These are phyloP conservation scores for Epinephelus awoara DNA, from an alignment of 2,797 vertebrate species.

Conservation along the genomic window DNA sequence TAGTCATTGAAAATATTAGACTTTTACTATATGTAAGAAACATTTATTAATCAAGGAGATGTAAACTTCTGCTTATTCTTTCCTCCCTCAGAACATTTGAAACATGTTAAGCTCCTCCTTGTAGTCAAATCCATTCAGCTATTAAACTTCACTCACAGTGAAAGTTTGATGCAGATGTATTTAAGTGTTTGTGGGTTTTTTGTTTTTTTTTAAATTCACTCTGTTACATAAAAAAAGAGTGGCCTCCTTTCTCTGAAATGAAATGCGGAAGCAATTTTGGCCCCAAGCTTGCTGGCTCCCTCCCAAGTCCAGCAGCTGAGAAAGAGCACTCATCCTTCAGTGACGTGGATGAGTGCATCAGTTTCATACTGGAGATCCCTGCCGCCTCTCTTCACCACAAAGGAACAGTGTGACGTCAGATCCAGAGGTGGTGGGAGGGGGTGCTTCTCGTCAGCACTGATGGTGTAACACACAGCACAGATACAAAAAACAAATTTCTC, in stretches of 20 bases:
- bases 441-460: conserved; percentile 23
- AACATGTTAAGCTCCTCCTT: conserved; percentile 3
- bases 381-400: conserved; percentile 49
- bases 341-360: conserved; percentile 59
- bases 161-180: conserved; percentile 24
- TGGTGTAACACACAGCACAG: conserved; percentile 44
- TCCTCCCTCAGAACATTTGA: conserved; percentile 9
- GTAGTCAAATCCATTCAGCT: not conserved
- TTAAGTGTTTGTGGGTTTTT: conserved; percentile 6
- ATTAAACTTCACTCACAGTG: conserved; percentile 1
- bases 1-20: not conserved
- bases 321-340: conserved; percentile 51
- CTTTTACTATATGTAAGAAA: not conserved
- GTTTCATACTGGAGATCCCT: conserved; percentile 55
- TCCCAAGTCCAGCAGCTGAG: conserved; percentile 75
- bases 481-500: conserved; percentile 17
- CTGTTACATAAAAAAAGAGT: conserved; percentile 35
- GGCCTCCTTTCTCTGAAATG: conserved; percentile 56
- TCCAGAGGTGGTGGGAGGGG: conserved; percentile 7
- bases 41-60: conserved; percentile 1
- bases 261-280: conserved; percentile 83
- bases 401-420: conserved; percentile 55
- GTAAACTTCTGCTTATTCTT: not conserved
- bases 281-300: conserved; percentile 56
- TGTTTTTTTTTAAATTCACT: conserved; percentile 9